These are phyloP conservation scores for Catharus minimus DNA, from an alignment of 2,113 vertebrate species.

Conservation along the genomic window DNA sequence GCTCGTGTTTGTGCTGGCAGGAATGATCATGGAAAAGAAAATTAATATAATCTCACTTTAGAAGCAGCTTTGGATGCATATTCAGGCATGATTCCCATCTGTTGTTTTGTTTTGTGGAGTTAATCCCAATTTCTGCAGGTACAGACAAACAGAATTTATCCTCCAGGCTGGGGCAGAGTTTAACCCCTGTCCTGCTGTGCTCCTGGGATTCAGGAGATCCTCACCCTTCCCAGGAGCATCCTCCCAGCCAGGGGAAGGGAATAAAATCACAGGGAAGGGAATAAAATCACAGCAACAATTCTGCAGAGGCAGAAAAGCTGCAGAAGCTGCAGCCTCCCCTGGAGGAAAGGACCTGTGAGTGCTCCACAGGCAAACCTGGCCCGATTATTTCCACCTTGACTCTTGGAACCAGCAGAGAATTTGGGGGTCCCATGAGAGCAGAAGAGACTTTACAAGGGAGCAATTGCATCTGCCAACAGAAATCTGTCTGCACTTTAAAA, in stretches of 20 bases:
- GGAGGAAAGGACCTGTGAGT: background rate
- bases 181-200: background rate
- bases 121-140: background rate
- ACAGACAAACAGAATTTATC: accelerated
- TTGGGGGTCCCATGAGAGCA: background rate
- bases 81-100: background rate
- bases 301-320: background rate
- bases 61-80: background rate
- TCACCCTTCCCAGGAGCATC: background rate
- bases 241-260: too few species aligned
- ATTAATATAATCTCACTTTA: background rate
- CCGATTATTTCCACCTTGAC: accelerated
- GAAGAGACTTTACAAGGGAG: background rate
- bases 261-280: background rate
- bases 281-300: background rate
- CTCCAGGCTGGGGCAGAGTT: background rate
- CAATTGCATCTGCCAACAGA: background rate
- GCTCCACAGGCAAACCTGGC: background rate
- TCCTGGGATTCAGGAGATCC: background rate
- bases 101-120: background rate
- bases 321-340: too few species aligned
- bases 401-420: background rate
- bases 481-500: constrained; percentile 61
- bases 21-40: background rate
- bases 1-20: background rate